Percentiles rank a stretch among this genome's conserved stretches.
Evolutionary conservation across 1,140 invertebrate species (phyloP).

Genomic region (Plectrocnemia conspersa): DNA sequence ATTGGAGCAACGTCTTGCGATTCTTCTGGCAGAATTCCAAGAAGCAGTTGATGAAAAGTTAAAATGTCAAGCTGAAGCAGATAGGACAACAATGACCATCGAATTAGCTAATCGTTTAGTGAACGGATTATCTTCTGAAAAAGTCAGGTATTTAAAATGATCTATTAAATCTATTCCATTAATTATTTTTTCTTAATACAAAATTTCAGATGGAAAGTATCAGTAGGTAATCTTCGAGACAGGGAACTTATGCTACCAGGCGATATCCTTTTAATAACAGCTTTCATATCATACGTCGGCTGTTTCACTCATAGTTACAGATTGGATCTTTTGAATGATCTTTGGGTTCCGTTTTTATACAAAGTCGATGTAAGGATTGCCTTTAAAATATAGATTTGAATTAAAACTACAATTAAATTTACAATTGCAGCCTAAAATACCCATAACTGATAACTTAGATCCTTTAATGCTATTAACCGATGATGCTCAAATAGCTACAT

Average conservation of each 20-base stretch:
- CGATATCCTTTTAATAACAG: conserved; percentile 82
- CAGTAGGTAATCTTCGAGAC: conserved; percentile 56
- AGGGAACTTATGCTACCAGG: conserved; percentile 73
- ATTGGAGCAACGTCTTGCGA: conserved; percentile 73
- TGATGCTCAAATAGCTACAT: conserved; percentile 84
- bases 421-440: conserved; percentile 62
- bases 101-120: conserved; percentile 89
- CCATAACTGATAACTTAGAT: conserved; percentile 72
- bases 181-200: conserved; percentile 2
- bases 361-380: conserved; percentile 51
- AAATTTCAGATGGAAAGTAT: conserved; percentile 64
- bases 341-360: conserved; percentile 71
- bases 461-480: conserved; percentile 80
- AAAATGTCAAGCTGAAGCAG: conserved; percentile 82
- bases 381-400: conserved; percentile 1
- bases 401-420: not conserved
- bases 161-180: not conserved
- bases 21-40: conserved; percentile 76
- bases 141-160: conserved; percentile 59
- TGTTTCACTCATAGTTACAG: conserved; percentile 87
- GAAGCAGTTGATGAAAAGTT: conserved; percentile 80
- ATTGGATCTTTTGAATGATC: conserved; percentile 70
- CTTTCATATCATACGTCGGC: conserved; percentile 95
- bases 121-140: conserved; percentile 88
- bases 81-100: conserved; percentile 77